Evolutionary conservation across 1,140 invertebrate genomes (phyloP).

Genomic region (Halyomorpha halys): DNA sequence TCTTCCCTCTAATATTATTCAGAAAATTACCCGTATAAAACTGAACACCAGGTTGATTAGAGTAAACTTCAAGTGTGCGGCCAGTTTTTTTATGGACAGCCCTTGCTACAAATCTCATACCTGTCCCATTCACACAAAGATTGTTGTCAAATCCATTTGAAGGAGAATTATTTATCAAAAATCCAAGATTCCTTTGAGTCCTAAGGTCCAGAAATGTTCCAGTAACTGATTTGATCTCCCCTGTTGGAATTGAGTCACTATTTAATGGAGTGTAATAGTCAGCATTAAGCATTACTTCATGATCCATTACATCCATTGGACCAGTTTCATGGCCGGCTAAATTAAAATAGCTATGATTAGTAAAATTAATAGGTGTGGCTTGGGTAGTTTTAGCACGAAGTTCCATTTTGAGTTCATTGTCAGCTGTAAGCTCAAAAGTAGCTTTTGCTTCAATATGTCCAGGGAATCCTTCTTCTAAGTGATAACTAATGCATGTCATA

Average conservation of each 20-base stretch:
- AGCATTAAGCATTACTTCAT: constrained; percentile 61
- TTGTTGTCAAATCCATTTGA: constrained; percentile 10
- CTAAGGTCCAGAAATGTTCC: not conserved
- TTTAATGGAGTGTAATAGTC: constrained; percentile 67
- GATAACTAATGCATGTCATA: constrained; percentile 57
- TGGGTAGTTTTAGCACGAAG: constrained; percentile 64
- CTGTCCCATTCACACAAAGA: constrained; percentile 6
- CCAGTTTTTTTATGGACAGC: constrained; percentile 23
- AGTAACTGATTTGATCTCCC: constrained; percentile 49
- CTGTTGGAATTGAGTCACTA: constrained; percentile 64
- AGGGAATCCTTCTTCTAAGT: constrained; percentile 82
- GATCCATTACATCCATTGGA: constrained; percentile 55
- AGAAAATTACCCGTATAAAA: constrained; percentile 60
- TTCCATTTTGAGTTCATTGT: constrained; percentile 58
- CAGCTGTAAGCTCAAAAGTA: constrained; percentile 56
- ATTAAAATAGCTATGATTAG: constrained; percentile 93
- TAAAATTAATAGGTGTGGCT: constrained; percentile 77
- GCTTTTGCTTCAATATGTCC: constrained; percentile 58
- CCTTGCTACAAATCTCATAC: constrained; percentile 17
- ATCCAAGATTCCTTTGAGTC: constrained; percentile 18
- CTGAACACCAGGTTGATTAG: constrained; percentile 81
- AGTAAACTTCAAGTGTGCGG: constrained; percentile 49
- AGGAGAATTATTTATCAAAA: constrained; percentile 1
- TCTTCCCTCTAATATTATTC: constrained; percentile 44
- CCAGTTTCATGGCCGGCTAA: constrained; percentile 63